These are phyloP conservation scores for Pollachius pollachius DNA, from an alignment of 2,113 vertebrate genomes.

Conservation along the genomic window DNA sequence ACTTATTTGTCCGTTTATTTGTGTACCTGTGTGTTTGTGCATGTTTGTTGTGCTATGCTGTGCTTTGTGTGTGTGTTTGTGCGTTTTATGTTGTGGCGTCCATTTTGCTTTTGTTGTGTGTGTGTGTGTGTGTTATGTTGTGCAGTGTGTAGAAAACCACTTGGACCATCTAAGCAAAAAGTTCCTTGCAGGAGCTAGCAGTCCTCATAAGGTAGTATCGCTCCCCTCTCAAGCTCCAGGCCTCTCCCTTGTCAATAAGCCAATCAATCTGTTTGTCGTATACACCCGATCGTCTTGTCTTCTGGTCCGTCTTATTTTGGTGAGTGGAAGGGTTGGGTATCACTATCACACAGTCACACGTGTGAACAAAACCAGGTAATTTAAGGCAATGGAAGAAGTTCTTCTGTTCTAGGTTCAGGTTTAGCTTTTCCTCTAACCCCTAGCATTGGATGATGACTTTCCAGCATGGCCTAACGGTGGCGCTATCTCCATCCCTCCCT, in stretches of 20 bases:
- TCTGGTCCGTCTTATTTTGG: too few species aligned
- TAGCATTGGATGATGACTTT: constrained; percentile 19
- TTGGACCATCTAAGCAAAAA: constrained; percentile 90
- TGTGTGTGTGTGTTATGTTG: constrained; percentile 57
- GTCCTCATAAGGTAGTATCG: constrained; percentile 89
- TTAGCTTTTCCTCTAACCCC: not conserved
- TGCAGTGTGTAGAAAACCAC: constrained; percentile 96
- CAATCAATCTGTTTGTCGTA: constrained; percentile 53
- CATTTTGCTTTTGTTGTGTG: constrained; percentile 57
- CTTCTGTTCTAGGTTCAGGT: constrained; percentile 4
- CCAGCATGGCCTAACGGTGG: constrained; percentile 47
- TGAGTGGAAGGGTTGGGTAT: constrained; percentile 24
- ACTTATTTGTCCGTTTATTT: not conserved
- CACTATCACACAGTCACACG: not conserved
- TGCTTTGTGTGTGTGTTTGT: constrained; percentile 87
- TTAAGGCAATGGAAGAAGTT: too few species aligned
- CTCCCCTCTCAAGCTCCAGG: constrained; percentile 32
- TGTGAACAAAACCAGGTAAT: too few species aligned
- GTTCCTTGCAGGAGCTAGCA: constrained; percentile 88
- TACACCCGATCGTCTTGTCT: constrained; percentile 38
- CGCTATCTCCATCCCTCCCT: not conserved
- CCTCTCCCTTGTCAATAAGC: not conserved
- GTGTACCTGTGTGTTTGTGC: constrained; percentile 21
- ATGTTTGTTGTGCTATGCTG: constrained; percentile 72
- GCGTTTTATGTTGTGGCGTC: constrained; percentile 62